phyloP scores from a whole-genome alignment of 1,140 invertebrate species.

The Latrodectus geometricus region DNA sequence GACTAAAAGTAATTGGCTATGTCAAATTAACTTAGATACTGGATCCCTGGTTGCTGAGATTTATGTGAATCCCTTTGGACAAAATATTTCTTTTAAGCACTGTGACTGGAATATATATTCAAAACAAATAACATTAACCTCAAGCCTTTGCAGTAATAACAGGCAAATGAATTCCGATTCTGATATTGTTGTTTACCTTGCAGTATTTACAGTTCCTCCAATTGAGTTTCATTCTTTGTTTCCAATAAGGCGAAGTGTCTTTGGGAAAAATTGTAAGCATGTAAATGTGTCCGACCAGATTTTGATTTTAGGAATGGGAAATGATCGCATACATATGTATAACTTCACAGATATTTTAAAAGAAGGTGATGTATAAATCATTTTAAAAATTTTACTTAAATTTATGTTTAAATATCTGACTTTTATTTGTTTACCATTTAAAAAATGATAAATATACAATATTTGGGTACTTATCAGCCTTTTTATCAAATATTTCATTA shows the following conservation, averaged over 20 bases:
- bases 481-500: too few species aligned
- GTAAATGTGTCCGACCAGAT: conserved; percentile 25
- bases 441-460: background rate
- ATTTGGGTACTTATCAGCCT: background rate
- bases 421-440: background rate
- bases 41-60: background rate
- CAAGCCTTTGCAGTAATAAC: background rate
- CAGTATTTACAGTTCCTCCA: conserved; percentile 21
- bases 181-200: conserved; percentile 26
- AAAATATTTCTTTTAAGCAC: conserved; percentile 11
- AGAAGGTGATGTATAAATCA: background rate
- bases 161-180: background rate
- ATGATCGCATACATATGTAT: conserved; percentile 24
- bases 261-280: conserved; percentile 20
- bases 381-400: background rate
- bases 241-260: conserved; percentile 16
- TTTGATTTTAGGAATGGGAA: conserved; percentile 25
- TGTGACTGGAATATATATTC: conserved; percentile 37
- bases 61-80: conserved; percentile 1
- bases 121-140: conserved; percentile 5
- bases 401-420: background rate
- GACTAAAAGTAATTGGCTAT: conserved; percentile 26
- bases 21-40: background rate
- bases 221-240: conserved; percentile 20
- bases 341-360: conserved; percentile 24